Percentiles rank a stretch among this genome's conserved stretches.
Conservation (phyloP, 2,113 vertebrate species). For the Mugil cephalus region DNA sequence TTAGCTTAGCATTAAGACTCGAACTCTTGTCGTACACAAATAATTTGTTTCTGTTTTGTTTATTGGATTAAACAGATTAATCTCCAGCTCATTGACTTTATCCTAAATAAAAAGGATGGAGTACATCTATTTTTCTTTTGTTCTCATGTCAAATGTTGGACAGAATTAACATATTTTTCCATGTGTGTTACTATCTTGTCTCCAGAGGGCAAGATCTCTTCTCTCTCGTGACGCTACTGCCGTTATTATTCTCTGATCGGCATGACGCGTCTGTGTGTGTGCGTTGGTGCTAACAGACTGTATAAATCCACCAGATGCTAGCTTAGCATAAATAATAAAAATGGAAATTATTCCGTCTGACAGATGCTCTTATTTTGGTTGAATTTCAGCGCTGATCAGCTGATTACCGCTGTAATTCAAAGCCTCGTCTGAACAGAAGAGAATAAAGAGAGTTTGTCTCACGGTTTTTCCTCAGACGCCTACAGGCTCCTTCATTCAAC, state of each 20-base stretch:
- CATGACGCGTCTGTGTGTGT: constrained; percentile 1
- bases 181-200: neutral
- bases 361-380: constrained; percentile 28
- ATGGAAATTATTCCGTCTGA: neutral
- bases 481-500: constrained; percentile 27
- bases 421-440: neutral
- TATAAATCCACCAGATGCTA: constrained; percentile 13
- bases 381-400: neutral
- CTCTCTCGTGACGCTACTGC: constrained; percentile 21
- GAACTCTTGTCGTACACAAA: no score
- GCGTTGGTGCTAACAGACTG: neutral
- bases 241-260: constrained; percentile 50
- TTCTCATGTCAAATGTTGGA: neutral
- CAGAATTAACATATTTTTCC: constrained; percentile 8
- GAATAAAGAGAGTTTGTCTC: neutral
- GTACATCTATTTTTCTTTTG: neutral
- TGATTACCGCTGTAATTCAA: neutral
- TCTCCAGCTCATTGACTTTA: no score
- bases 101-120: no score
- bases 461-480: neutral
- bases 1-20: no score
- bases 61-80: no score
- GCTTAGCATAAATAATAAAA: no score
- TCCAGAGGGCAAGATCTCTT: constrained; percentile 46
- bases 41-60: no score